Evolutionary conservation across 1,140 invertebrate species (phyloP), one percentile per base, ranked within the genome.

Genomic region (Magallana gigas): DNA sequence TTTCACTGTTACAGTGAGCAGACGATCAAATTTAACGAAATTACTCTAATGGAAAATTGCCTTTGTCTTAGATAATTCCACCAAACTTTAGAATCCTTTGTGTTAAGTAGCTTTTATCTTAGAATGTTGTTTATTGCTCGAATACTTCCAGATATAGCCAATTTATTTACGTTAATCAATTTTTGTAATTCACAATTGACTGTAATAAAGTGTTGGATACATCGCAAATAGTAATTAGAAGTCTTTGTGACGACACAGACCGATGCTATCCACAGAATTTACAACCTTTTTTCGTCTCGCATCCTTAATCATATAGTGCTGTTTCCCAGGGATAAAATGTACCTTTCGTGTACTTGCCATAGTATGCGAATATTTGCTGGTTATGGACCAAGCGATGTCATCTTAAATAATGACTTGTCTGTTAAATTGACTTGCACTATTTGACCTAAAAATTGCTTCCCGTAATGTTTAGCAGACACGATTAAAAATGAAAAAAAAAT

Each of bases 11-110:
- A 23, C 23, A 23, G 23, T 23, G 23, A 62, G 60, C 18, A n/a
- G 60, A 16, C 18, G 18, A 64, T 64, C 68, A 76, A 36, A 76
- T 36, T 23, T 76, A 76, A 76, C 9, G 68, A 76, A 76, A 76
- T 76, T 76, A 76, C 68, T 76, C 68, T 76, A 76, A 76, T 76
- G 68, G 23, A 76, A 29, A 29, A 29, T 76, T 76, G 68, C 29
- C 64, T 12, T 76, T 29, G 14, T 11, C 23, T 76, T 12, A 12
- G 60, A 64, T 14, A n/a, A 18, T 7, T 16, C 9, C 68, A 29
- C 23, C 23, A 14, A 11, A 76, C 36, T 76, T 8, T 12, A 76
- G 23, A 23, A 36, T 76, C 5, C 23, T 76, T 8, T 23, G 14
- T 23, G 12, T 12, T 29, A 76, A 76, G 29, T 8, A 18, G 23